Conservation (phyloP, 2,888 invertebrate species). For the Phasia obesa region DNA sequence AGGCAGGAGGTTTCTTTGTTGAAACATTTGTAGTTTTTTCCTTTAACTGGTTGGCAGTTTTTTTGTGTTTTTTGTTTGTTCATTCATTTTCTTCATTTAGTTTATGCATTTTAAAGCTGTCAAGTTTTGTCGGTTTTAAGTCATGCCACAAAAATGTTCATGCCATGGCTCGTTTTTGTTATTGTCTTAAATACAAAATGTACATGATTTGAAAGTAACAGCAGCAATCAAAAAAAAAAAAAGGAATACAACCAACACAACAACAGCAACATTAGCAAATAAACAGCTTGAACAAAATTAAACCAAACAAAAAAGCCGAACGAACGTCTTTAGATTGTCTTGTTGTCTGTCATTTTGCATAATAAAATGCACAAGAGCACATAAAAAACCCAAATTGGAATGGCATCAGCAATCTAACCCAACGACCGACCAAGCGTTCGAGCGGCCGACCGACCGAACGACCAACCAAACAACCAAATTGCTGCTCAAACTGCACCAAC, state of each 20-base stretch:
- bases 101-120: conserved; percentile 72
- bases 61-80: conserved; percentile 4
- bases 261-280: conserved; percentile 39
- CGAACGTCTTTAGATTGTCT: conserved; percentile 70
- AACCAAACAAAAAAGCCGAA: conserved; percentile 62
- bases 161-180: conserved; percentile 55
- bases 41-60: conserved; percentile 19
- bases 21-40: conserved; percentile 18
- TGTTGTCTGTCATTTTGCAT: conserved; percentile 76
- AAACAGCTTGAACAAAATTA: conserved; percentile 30
- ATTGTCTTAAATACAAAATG: conserved; percentile 63
- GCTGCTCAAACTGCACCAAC: conserved; percentile 18
- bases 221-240: conserved; percentile 29
- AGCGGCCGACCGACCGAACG: conserved; percentile 17
- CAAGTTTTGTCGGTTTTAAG: conserved; percentile 72
- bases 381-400: conserved; percentile 64
- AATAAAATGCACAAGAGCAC: conserved; percentile 77
- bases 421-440: not conserved
- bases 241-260: conserved; percentile 24
- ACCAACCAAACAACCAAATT: conserved; percentile 20
- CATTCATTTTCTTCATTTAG: conserved; percentile 67
- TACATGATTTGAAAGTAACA: conserved; percentile 64
- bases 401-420: conserved; percentile 53
- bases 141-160: conserved; percentile 70
- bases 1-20: conserved; percentile 48